Conservation (phyloP, 2,113 vertebrate genomes). For the Fulmarus glacialis region DNA sequence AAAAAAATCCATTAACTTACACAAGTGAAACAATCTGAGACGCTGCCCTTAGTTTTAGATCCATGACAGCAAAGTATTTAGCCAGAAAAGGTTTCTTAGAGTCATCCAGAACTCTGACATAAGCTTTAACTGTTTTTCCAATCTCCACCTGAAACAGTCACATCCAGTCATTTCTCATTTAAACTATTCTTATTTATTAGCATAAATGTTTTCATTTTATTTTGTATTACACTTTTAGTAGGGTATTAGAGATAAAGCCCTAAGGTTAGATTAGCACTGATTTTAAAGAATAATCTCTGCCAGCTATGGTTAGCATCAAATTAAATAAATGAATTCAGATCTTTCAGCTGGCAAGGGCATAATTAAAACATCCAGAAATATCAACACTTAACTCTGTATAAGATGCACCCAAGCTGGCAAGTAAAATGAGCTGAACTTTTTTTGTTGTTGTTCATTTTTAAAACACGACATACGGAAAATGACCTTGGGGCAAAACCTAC, state of each 20-base stretch:
- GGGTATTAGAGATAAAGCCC: neutral
- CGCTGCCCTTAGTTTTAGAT: constrained; percentile 85
- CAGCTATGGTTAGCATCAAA: neutral
- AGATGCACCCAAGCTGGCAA: neutral
- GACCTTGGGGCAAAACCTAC: neutral
- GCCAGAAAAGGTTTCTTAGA: constrained; percentile 89
- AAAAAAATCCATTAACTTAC: constrained; percentile 76
- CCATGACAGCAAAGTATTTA: constrained; percentile 89
- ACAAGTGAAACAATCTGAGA: constrained; percentile 87
- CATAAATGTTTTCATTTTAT: neutral
- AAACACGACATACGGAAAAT: neutral
- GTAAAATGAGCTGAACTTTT: neutral
- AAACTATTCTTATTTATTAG: neutral
- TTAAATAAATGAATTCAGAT: neutral
- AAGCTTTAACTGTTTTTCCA: constrained; percentile 88
- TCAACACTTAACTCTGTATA: neutral
- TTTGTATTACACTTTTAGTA: neutral
- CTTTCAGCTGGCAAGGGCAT: neutral
- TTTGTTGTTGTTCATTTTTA: neutral
- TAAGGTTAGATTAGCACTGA: neutral
- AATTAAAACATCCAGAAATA: constrained; percentile 36
- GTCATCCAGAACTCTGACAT: constrained; percentile 89
- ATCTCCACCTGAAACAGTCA: constrained; percentile 90
- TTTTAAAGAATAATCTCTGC: neutral
- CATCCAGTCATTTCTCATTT: neutral